phyloP scores from a whole-genome alignment of 2,888 invertebrate species.

The Opisthograptis luteolata region DNA sequence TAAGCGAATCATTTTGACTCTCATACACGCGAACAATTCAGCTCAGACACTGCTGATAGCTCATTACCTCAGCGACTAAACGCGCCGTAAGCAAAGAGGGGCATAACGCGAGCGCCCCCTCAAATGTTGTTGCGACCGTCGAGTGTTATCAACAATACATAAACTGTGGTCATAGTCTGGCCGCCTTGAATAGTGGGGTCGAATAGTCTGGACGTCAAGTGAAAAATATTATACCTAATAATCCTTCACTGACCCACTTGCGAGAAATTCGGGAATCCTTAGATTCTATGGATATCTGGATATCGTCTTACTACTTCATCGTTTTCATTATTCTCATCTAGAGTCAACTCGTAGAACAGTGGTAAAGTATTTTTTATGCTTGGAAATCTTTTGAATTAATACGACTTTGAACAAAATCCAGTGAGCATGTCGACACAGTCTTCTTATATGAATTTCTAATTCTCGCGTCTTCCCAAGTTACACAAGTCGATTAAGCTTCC shows the following conservation, averaged over 20 bases:
- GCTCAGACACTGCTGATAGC: too few relatives aligned
- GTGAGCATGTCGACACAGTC: constrained; percentile 7
- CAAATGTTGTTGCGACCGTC: too few relatives aligned
- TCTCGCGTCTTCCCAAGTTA: constrained; percentile 40
- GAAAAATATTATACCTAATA: constrained; percentile 30
- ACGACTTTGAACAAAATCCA: constrained; percentile 1
- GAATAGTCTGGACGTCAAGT: constrained; percentile 33
- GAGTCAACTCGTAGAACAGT: too few relatives aligned
- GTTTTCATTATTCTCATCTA: too few relatives aligned
- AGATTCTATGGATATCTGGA: background rate
- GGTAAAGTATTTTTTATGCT: too few relatives aligned
- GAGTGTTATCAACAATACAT: too few relatives aligned
- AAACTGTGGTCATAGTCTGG: too few relatives aligned
- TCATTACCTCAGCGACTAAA: too few relatives aligned
- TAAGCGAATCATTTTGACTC: too few relatives aligned
- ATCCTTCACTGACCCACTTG: constrained; percentile 31
- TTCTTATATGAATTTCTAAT: constrained; percentile 30
- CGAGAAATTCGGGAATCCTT: constrained; percentile 19
- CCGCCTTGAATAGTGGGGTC: constrained; percentile 47
- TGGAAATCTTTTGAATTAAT: background rate
- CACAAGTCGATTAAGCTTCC: constrained; percentile 49
- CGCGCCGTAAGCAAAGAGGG: too few relatives aligned
- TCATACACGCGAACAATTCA: too few relatives aligned
- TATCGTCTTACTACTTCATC: background rate
- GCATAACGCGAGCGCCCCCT: too few relatives aligned